Percentiles rank a stretch among this genome's conserved stretches.
Evolutionary conservation across 2,888 invertebrate genomes (phyloP).

Genomic region (Escarpia spicata): DNA sequence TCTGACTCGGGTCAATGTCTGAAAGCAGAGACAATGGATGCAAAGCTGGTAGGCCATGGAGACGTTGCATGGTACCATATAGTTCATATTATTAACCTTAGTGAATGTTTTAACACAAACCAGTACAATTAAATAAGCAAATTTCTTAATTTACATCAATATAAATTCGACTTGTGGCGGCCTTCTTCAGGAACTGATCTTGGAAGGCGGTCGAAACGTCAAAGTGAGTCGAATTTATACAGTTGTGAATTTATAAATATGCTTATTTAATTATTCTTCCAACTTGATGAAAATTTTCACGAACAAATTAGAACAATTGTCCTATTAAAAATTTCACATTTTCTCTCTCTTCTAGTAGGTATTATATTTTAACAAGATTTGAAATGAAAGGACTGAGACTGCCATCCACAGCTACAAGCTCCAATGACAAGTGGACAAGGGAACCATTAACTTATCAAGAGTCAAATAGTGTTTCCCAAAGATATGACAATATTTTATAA

Average conservation of each 20-base stretch:
- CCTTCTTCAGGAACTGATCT: no score
- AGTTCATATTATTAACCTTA: neutral
- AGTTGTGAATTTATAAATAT: no score
- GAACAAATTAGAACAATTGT: neutral
- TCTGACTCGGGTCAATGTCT: conserved; percentile 80
- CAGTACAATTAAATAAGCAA: no score
- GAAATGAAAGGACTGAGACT: no score
- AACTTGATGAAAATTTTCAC: no score
- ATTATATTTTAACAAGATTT: neutral
- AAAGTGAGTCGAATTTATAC: no score
- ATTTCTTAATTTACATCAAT: no score
- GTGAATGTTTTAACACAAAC: neutral
- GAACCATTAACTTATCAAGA: neutral
- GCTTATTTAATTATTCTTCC: no score
- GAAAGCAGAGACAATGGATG: neutral
- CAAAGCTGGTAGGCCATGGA: neutral
- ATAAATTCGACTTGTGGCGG: no score
- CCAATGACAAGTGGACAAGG: no score
- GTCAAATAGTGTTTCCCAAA: neutral
- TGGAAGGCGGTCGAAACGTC: no score
- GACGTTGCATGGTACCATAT: neutral
- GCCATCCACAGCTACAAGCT: no score
- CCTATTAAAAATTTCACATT: neutral
- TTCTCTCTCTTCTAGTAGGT: neutral
- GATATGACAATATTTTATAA: neutral